A percentile compares a stretch with the other conserved stretches of the same genome.
These are phyloP conservation scores for Aproaerema taeniolella DNA, from an alignment of 2,888 invertebrate genomes.

Conservation along the genomic window DNA sequence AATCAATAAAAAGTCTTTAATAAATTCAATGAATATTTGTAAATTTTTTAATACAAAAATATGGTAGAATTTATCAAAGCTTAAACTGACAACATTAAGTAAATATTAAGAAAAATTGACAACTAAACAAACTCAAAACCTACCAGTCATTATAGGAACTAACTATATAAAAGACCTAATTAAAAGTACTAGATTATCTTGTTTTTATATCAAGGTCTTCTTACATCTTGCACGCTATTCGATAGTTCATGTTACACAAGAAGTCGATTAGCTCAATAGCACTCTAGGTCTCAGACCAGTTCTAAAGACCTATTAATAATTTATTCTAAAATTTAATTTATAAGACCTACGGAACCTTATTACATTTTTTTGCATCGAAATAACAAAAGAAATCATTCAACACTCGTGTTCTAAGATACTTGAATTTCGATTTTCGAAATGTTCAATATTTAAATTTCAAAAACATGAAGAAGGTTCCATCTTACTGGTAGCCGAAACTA, in stretches of 20 bases:
- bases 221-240: conserved; percentile 33
- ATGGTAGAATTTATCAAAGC: too few species aligned
- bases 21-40: too few species aligned
- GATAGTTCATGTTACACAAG: conserved; percentile 52
- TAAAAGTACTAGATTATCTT: conserved; percentile 12
- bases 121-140: background rate
- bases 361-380: too few species aligned
- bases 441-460: background rate
- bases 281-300: conserved; percentile 30
- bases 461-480: background rate
- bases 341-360: too few species aligned
- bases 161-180: conserved; percentile 11
- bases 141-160: conserved; percentile 9
- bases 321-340: too few species aligned
- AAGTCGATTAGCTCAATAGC: conserved; percentile 41
- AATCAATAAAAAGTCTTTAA: too few species aligned
- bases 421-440: too few species aligned
- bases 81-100: background rate
- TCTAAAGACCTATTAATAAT: conserved; percentile 3
- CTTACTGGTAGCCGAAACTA: conserved; percentile 19
- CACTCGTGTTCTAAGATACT: too few species aligned
- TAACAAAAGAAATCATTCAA: too few species aligned
- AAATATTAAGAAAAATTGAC: background rate
- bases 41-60: too few species aligned
- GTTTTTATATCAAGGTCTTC: conserved; percentile 16